Evolutionary conservation across 2,797 vertebrate genomes (phyloP), one percentile per base, ranked within the genome.

Genomic region (Mormyrops boulengeri): DNA sequence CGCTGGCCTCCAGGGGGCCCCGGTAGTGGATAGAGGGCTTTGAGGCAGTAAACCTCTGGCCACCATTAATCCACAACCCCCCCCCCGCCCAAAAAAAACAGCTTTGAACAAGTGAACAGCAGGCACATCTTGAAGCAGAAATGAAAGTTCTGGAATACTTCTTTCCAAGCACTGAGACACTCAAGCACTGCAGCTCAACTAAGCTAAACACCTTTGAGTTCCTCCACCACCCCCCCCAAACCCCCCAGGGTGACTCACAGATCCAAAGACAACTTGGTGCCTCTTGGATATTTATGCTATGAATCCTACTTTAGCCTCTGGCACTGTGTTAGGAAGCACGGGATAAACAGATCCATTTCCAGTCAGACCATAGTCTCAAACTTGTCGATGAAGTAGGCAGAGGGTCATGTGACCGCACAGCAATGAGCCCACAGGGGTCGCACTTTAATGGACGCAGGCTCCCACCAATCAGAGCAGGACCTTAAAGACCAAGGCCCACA

Each of bases 281-380:
- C 73, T 47, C 85, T 89, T 52, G 47, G 49, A 87, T 90, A 87
- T 88, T 82, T 55, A 50, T 82, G 84, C 87, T 17, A 55, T 7
- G 80, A 91, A 92, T 91, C 89, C 90, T 80, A 87, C 88, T 90
- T 91, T 89, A 89, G 88, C 87, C 89, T 73, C 53, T 85, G 88
- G 88, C 49, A 49, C n/a, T 38, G 17, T 3, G 84, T 82, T 87
- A 57, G 87, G 90, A 90, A 77, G 88, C 57, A 52, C 66, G 69
- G 9, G 85, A 90, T 90, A 77, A 91, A 90, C 82, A 84, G 84
- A 52, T 55, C 30, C 7, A 47, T 55, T 80, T 82, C 6, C 12
- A 19, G 62, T 90, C 34, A 89, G 87, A 90, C 88, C 90, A 91
- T 88, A 87, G 73, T 73, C 88, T 89, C 85, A 90, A 85, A 85